Evolutionary conservation across 2,113 vertebrate genomes (phyloP), one percentile per base, ranked within the genome.

Genomic region (Cebus imitator): DNA sequence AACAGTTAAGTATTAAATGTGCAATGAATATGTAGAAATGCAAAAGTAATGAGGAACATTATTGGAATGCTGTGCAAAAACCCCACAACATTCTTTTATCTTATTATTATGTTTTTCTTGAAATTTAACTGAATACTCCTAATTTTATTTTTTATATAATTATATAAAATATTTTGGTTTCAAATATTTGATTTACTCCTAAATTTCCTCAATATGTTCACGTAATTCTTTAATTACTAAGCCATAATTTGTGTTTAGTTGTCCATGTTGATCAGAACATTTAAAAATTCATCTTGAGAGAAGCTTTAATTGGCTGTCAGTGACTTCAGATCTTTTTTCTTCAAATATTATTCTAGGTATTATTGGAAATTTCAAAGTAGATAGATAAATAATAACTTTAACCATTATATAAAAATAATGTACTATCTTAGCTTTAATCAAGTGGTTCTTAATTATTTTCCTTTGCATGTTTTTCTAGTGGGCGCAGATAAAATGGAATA

Each of bases 1-100:
- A 97, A 95, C 82, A 87, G 57, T 87, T 95, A 90, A 95, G 73
- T 78, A 82, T 94, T 73, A 90, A 84, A 6, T 87, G 14, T 86
- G 11, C 11, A 93, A 64, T 87, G 92, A 93, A 35, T 95, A 90
- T 16, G 27, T 66, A 97, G 89, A 96, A 90, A 81, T 90, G 35
- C 58, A 86, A 75, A 91, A 91, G 13, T 73, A 57, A 73, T 48
- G 35, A 94, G 35, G 35, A 70, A 72, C 84, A 13, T 50, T 89
- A 48, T 73, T 87, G 16, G 40, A 79, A 43, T 40, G 80, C 12
- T 93, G 16, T 61, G n/a, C 27, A 87, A 90, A 91, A 37, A 35
- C 32, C 66, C 32, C 35, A 78, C 25, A 90, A 55, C 27, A 94
- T 90, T 82, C 58, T 87, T 91, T 2, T 76, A 87, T 87, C 27